These are phyloP conservation scores for Oryzias celebensis DNA, from an alignment of 2,113 vertebrate genomes.

Conservation along the genomic window DNA sequence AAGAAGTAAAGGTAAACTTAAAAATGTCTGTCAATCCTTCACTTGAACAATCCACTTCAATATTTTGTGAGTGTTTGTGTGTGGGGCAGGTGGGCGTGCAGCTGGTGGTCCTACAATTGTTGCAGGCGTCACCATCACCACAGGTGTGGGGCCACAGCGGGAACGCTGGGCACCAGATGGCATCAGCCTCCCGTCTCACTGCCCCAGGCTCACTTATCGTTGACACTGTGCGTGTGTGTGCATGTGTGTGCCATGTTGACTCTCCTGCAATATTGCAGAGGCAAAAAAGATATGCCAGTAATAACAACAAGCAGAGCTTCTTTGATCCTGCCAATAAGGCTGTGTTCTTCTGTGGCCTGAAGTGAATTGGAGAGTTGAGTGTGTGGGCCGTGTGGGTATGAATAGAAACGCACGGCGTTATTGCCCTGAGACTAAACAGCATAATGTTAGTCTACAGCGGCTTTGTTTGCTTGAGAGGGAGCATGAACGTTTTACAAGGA, in stretches of 20 bases:
- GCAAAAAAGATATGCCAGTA: conserved; percentile 13
- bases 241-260: conserved; percentile 12
- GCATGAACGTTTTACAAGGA: neutral
- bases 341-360: conserved; percentile 16
- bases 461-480: conserved; percentile 7
- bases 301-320: conserved; percentile 35
- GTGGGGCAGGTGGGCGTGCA: conserved; percentile 59
- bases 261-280: conserved; percentile 20
- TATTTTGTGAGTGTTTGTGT: conserved; percentile 1
- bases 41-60: conserved; percentile 1
- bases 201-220: conserved; percentile 46
- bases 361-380: conserved; percentile 5
- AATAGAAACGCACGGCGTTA: conserved; percentile 2
- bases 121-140: conserved; percentile 49
- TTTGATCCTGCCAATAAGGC: conserved; percentile 29
- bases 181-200: conserved; percentile 22
- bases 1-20: too few relatives aligned
- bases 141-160: conserved; percentile 69
- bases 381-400: conserved; percentile 11
- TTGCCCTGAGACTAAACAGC: conserved; percentile 8
- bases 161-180: conserved; percentile 65
- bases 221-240: conserved; percentile 30
- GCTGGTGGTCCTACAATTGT: conserved; percentile 59
- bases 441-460: conserved; percentile 3
- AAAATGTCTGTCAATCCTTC: too few relatives aligned